These are phyloP conservation scores for Epinephelus coioides DNA, from an alignment of 2,797 vertebrate species.

Conservation along the genomic window DNA sequence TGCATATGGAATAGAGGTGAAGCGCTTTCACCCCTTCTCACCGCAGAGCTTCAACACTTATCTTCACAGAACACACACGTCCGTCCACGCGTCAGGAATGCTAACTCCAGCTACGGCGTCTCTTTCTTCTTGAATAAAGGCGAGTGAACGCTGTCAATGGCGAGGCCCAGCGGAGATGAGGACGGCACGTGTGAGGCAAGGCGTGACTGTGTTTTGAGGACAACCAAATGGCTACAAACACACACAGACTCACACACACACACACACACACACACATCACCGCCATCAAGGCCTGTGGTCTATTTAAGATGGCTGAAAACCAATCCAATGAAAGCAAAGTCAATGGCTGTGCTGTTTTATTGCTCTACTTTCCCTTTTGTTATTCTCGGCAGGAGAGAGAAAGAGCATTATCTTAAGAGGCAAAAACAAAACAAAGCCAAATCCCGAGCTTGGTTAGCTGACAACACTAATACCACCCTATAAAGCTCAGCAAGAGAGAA, in stretches of 20 bases:
- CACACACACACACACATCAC: conserved; percentile 24
- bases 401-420: conserved; percentile 76
- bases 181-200: conserved; percentile 2
- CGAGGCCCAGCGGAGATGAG: conserved; percentile 18
- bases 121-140: not conserved
- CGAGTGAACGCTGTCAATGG: too few relatives aligned
- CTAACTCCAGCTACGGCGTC: conserved; percentile 8
- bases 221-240: conserved; percentile 38
- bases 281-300: conserved; percentile 69
- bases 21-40: conserved; percentile 23
- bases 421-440: conserved; percentile 75
- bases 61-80: conserved; percentile 56
- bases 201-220: conserved; percentile 33
- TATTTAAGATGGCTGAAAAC: conserved; percentile 71
- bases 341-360: conserved; percentile 65
- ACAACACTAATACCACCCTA: conserved; percentile 73
- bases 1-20: conserved; percentile 44
- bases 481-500: conserved; percentile 59
- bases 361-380: conserved; percentile 71
- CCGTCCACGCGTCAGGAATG: conserved; percentile 31
- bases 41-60: conserved; percentile 43
- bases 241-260: conserved; percentile 19
- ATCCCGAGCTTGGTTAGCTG: conserved; percentile 76
- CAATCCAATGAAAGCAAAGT: conserved; percentile 73
- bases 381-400: conserved; percentile 68